A percentile compares a stretch with the other conserved stretches of the same genome.
Evolutionary conservation across 2,888 invertebrate genomes (phyloP).

Genomic region (Acrobasis consociella): DNA sequence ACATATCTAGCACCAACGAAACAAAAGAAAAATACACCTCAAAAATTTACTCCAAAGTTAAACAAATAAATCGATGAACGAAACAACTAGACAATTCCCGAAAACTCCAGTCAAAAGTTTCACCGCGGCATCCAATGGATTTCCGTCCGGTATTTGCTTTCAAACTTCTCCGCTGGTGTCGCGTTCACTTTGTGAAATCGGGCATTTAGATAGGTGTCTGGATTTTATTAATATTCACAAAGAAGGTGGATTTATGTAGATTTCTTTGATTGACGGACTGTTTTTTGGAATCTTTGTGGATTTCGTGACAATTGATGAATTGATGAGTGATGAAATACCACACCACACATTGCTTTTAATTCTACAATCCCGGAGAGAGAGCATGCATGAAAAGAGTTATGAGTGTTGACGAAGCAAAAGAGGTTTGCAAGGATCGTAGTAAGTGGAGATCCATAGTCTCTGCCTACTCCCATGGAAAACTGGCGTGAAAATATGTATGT

Average conservation of each 20-base stretch:
- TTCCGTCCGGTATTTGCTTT: conserved; percentile 12
- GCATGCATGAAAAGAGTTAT: too few species aligned
- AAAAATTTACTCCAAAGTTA: conserved; percentile 4
- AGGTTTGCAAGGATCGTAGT: too few species aligned
- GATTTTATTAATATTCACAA: conserved; percentile 14
- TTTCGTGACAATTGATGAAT: background rate
- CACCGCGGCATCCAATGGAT: conserved; percentile 19
- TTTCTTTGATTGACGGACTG: background rate
- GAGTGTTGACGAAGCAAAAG: too few species aligned
- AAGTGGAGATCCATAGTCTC: too few species aligned
- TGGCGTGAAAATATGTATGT: too few species aligned
- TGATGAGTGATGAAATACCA: too few species aligned
- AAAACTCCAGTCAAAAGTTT: conserved; percentile 13
- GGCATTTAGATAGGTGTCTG: conserved; percentile 11
- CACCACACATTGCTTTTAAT: too few species aligned
- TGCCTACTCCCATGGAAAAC: too few species aligned
- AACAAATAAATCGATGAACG: conserved; percentile 11
- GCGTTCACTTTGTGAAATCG: conserved; percentile 14
- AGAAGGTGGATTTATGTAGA: conserved; percentile 4
- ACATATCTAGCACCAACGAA: background rate
- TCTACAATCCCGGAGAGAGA: too few species aligned
- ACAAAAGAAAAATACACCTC: conserved; percentile 11
- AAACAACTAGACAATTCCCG: conserved; percentile 13
- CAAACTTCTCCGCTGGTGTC: background rate
- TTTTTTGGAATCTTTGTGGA: background rate